Conservation (phyloP, 2,113 vertebrate species). For the Sakesphorus luctuosus region DNA sequence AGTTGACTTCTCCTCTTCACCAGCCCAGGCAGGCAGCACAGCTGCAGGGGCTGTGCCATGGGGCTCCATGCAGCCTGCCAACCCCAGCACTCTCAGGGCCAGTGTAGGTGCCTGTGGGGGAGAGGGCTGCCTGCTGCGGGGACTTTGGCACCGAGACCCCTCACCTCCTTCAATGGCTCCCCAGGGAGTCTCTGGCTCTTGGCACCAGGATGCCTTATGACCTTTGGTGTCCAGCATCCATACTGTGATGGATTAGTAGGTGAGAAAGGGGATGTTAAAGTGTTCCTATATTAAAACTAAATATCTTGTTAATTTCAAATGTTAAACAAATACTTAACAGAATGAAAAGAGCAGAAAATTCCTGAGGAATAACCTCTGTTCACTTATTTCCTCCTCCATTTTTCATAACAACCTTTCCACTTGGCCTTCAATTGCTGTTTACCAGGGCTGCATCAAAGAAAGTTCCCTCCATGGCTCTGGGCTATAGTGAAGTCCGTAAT, state of each 20-base stretch:
- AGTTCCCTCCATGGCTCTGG: constrained; percentile 13
- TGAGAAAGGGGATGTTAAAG: not conserved
- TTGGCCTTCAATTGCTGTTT: constrained; percentile 45
- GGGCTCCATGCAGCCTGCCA: not conserved
- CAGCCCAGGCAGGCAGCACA: accelerated
- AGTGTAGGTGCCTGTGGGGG: accelerated
- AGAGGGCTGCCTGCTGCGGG: accelerated
- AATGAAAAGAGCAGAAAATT: not conserved
- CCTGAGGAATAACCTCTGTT: not conserved
- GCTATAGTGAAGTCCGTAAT: constrained; percentile 7
- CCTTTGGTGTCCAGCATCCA: accelerated
- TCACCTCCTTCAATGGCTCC: accelerated
- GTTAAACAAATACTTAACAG: not conserved
- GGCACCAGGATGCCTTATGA: accelerated
- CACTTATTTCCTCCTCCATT: not conserved
- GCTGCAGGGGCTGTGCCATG: not conserved
- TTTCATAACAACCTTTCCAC: not conserved
- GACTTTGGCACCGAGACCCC: accelerated
- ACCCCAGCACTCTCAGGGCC: accelerated
- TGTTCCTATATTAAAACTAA: not conserved
- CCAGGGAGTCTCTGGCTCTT: not conserved
- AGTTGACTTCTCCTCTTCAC: accelerated
- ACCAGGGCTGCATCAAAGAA: constrained; percentile 44
- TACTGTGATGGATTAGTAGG: accelerated
- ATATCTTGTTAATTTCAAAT: not conserved